Conservation (phyloP, 53 echinoderm and acorn worm species). For the Zoroaster sp. region DNA sequence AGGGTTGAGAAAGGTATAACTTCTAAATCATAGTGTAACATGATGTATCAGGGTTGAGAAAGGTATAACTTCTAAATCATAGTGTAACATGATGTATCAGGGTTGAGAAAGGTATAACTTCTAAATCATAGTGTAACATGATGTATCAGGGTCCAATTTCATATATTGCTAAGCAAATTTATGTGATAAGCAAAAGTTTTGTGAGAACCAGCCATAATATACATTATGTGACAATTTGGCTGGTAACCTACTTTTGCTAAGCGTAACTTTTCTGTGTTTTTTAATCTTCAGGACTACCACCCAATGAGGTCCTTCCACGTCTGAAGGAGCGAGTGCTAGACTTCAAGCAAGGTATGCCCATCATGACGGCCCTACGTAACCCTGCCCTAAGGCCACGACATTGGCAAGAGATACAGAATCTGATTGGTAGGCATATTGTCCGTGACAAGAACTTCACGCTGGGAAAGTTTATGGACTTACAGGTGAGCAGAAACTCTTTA, state of each 20-base stretch:
- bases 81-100: too few relatives aligned
- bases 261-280: background rate
- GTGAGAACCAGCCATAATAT: too few relatives aligned
- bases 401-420: slow-evolving; percentile 96
- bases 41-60: too few relatives aligned
- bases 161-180: too few relatives aligned
- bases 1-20: too few relatives aligned
- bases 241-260: background rate
- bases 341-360: slow-evolving; percentile 99
- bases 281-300: slow-evolving; percentile 77
- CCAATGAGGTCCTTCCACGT: slow-evolving; percentile 94
- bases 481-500: slow-evolving; percentile 51
- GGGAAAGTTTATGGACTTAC: slow-evolving; percentile 91
- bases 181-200: too few relatives aligned
- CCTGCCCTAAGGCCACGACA: slow-evolving; percentile 91
- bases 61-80: too few relatives aligned
- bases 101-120: too few relatives aligned
- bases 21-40: too few relatives aligned
- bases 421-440: slow-evolving; percentile 93
- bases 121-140: too few relatives aligned
- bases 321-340: slow-evolving; percentile 89
- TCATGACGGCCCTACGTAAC: slow-evolving; percentile 91
- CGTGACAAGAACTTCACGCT: slow-evolving; percentile 99
- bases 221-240: background rate
- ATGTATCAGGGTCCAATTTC: too few relatives aligned